A percentile compares a stretch with the other conserved stretches of the same genome.
These are phyloP conservation scores for Copsychus sechellarum DNA, from an alignment of 2,113 vertebrate species.

Conservation along the genomic window DNA sequence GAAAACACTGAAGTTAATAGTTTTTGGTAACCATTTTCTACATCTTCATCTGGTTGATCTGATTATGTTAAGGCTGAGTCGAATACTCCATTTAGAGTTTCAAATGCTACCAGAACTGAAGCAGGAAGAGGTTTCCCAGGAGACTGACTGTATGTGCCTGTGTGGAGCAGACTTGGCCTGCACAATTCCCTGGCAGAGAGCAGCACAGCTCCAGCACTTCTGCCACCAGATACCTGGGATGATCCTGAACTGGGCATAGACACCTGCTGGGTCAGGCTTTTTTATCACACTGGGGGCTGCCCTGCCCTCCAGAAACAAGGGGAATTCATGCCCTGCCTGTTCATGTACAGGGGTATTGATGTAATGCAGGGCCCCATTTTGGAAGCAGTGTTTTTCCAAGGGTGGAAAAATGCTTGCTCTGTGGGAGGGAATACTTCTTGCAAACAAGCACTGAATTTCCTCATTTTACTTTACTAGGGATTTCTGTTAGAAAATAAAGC, in stretches of 20 bases:
- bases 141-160: not conserved
- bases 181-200: not conserved
- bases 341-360: not conserved
- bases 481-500: constrained; percentile 12
- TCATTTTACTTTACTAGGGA: not conserved
- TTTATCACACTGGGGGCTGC: not conserved
- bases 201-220: not conserved
- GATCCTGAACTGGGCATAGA: not conserved
- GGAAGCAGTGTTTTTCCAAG: not conserved
- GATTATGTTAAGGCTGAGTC: not conserved
- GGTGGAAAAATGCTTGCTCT: constrained; percentile 7
- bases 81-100: not conserved
- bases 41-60: not conserved
- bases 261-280: not conserved
- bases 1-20: not conserved
- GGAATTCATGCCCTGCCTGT: not conserved
- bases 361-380: not conserved
- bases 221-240: not conserved
- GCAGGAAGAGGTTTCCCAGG: constrained; percentile 22
- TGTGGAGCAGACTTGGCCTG: not conserved
- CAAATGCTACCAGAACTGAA: not conserved
- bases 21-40: not conserved
- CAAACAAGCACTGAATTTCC: not conserved
- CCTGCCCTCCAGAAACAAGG: not conserved
- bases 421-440: constrained; percentile 26